A percentile compares a stretch with the other conserved stretches of the same genome.
Conservation (phyloP, 2,888 invertebrate genomes). For the Melanostoma scalare region DNA sequence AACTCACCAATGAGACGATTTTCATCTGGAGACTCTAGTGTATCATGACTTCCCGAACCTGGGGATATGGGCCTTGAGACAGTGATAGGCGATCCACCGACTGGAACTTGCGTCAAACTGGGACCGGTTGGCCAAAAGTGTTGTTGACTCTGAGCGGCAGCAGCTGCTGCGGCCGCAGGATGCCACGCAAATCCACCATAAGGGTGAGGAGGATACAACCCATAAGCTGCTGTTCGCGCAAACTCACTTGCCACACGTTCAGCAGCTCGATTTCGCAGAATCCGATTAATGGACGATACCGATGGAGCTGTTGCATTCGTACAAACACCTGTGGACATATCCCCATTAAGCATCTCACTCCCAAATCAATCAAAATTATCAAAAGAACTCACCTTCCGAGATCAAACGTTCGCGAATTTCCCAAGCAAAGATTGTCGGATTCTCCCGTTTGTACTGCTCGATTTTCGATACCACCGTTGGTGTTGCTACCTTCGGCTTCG, state of each 20-base stretch:
- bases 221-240: conserved; percentile 95
- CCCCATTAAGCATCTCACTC: conserved; percentile 25
- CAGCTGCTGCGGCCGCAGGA: conserved; percentile 81
- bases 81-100: conserved; percentile 83
- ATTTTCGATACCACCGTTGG: conserved; percentile 98
- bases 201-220: conserved; percentile 89
- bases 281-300: conserved; percentile 98
- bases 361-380: conserved; percentile 58
- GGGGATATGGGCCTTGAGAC: conserved; percentile 80
- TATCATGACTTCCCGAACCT: conserved; percentile 82
- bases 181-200: conserved; percentile 85
- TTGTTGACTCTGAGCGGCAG: conserved; percentile 79
- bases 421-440: conserved; percentile 99
- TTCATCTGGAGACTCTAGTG: conserved; percentile 81
- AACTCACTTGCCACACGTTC: conserved; percentile 98
- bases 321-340: conserved; percentile 90
- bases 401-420: conserved; percentile 98
- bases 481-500: conserved; percentile 98
- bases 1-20: conserved; percentile 78
- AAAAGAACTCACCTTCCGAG: conserved; percentile 91
- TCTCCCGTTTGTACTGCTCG: conserved; percentile 98
- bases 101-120: conserved; percentile 83
- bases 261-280: conserved; percentile 96
- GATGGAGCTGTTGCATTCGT: conserved; percentile 97
- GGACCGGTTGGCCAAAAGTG: conserved; percentile 85